A percentile compares a stretch with the other conserved stretches of the same genome.
These are phyloP conservation scores for Dryomyza anilis DNA, from an alignment of 2,888 invertebrate species.

Conservation along the genomic window DNA sequence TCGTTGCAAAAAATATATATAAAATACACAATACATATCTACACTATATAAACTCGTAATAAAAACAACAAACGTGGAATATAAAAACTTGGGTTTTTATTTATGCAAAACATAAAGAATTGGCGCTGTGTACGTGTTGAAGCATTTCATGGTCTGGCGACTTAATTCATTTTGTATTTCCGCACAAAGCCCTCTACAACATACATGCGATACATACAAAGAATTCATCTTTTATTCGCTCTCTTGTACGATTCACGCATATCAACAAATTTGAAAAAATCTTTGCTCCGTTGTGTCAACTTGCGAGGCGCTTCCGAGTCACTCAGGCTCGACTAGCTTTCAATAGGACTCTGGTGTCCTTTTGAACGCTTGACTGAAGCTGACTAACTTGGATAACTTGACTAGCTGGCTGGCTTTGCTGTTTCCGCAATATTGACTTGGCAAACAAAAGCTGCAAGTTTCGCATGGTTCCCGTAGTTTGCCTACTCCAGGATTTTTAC, in stretches of 20 bases:
- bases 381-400: too few relatives aligned
- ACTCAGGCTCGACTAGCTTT: background rate
- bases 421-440: constrained; percentile 9
- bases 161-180: constrained; percentile 48
- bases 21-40: constrained; percentile 43
- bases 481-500: background rate
- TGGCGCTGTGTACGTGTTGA: constrained; percentile 56
- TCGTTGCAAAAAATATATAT: constrained; percentile 42
- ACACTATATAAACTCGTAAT: background rate
- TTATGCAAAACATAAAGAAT: constrained; percentile 52
- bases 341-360: background rate
- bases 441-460: constrained; percentile 18
- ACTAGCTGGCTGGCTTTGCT: background rate
- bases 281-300: too few relatives aligned
- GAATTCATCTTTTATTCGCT: background rate
- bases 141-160: constrained; percentile 59
- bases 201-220: too few relatives aligned
- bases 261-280: too few relatives aligned
- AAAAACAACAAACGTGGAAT: constrained; percentile 13
- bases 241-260: too few relatives aligned
- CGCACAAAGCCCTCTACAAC: background rate
- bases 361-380: background rate
- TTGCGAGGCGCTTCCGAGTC: too few relatives aligned
- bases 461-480: background rate
- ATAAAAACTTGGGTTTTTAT: constrained; percentile 45